These are phyloP conservation scores for Aspiorhynchus laticeps DNA, from an alignment of 2,113 vertebrate genomes.

Conservation along the genomic window DNA sequence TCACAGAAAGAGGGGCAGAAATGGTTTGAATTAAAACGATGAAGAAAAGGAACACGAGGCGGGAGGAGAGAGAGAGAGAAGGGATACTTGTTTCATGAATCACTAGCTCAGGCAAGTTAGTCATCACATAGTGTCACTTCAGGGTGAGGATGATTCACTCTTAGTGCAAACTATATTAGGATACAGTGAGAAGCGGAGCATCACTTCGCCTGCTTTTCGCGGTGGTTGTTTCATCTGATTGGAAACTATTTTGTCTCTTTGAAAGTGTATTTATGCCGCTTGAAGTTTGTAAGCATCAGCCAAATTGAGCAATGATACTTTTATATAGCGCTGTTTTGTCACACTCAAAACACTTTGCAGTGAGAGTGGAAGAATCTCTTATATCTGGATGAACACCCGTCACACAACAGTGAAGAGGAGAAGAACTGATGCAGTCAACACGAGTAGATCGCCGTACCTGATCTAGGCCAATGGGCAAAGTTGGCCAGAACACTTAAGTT, in stretches of 20 bases:
- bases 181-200: slow-evolving; percentile 8
- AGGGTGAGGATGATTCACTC: slow-evolving; percentile 55
- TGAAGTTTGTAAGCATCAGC: neutral
- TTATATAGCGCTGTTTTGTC: neutral
- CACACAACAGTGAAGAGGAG: neutral
- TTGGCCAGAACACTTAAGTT: neutral
- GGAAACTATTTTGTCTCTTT: neutral
- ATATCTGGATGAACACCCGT: neutral
- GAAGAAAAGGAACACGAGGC: slow-evolving; percentile 46
- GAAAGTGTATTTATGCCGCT: neutral
- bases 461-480: neutral
- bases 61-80: slow-evolving; percentile 42
- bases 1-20: neutral
- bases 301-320: neutral
- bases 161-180: slow-evolving; percentile 36
- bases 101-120: slow-evolving; percentile 53
- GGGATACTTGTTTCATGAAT: slow-evolving; percentile 51
- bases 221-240: neutral
- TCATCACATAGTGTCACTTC: slow-evolving; percentile 58
- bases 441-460: neutral
- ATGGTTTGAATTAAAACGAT: slow-evolving; percentile 39
- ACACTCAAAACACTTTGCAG: neutral
- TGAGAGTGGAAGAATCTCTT: neutral
- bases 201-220: neutral
- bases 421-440: neutral